Percentiles rank a stretch among this genome's conserved stretches.
Conservation (phyloP, 2,797 vertebrate species). For the Podarcis siculus region DNA sequence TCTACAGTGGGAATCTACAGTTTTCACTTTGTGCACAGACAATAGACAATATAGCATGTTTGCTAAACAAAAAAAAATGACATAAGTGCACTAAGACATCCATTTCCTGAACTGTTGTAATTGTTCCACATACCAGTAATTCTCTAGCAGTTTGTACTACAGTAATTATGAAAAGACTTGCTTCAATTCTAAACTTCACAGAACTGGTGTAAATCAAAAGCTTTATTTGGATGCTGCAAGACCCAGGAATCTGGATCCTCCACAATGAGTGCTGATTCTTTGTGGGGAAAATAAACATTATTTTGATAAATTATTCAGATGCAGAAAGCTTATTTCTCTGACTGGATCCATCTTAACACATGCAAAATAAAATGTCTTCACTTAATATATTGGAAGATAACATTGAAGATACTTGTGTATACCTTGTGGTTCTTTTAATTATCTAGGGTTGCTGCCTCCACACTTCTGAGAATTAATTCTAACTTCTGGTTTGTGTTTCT, state of each 20-base stretch:
- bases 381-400: slow-evolving; percentile 61
- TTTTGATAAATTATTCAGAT: slow-evolving; percentile 73
- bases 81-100: slow-evolving; percentile 70
- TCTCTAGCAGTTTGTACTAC: slow-evolving; percentile 64
- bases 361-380: slow-evolving; percentile 76
- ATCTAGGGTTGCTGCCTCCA: slow-evolving; percentile 25
- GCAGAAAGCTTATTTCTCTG: slow-evolving; percentile 66
- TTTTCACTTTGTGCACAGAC: slow-evolving; percentile 48
- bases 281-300: slow-evolving; percentile 62
- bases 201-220: slow-evolving; percentile 63
- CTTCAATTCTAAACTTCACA: slow-evolving; percentile 62
- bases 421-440: slow-evolving; percentile 22
- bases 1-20: slow-evolving; percentile 58
- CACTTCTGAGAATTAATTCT: background rate
- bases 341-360: slow-evolving; percentile 67
- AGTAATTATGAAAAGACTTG: slow-evolving; percentile 41
- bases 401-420: slow-evolving; percentile 50
- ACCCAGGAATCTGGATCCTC: slow-evolving; percentile 59
- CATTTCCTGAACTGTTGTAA: slow-evolving; percentile 61
- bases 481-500: background rate
- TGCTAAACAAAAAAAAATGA: slow-evolving; percentile 54
- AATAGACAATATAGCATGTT: slow-evolving; percentile 65
- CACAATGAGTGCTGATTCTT: slow-evolving; percentile 55
- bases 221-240: slow-evolving; percentile 65
- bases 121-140: slow-evolving; percentile 54